Evolutionary conservation across 2,888 invertebrate species (phyloP), one percentile per base, ranked within the genome.

Genomic region (Brachypterus glaber): DNA sequence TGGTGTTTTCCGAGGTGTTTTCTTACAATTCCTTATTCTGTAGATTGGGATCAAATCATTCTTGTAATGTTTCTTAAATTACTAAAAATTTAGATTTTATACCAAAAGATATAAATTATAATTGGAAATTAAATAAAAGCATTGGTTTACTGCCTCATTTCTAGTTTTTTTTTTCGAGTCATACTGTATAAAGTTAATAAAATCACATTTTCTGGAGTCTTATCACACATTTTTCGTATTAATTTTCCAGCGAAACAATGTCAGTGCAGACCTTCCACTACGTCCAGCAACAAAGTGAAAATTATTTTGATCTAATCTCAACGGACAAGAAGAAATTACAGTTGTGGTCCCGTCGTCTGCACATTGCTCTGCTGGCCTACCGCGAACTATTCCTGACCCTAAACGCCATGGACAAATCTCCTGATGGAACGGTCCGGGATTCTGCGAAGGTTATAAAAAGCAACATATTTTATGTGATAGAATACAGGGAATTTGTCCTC

Each of bases 211-310:
- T n/a, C n/a, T n/a, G n/a, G n/a, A n/a, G n/a, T n/a, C n/a, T n/a
- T n/a, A n/a, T n/a, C n/a, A n/a, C n/a, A n/a, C n/a, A n/a, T n/a
- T n/a, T n/a, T n/a, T n/a, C n/a, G n/a, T n/a, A n/a, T n/a, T n/a
- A n/a, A 15, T 46, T 50, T 72, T 73, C 53, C 63, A 92, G 91
- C 63, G 95, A 96, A 69, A 95, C 96, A 2, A 77, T 96, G 74
- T 86, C 90, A 12, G 79, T 90, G 3, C 79, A 84, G 45, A 81
- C 85, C 54, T 96, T 97, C 66, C 92, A 97, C 68, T 89, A 89
- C 66, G 84, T 95, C 41, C 93, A 96, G 65, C 86, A 88, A 52
- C 85, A 92, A 67, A 76, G 95, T 72, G 90, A 91, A 57, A 77
- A 75, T 45, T 87, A 82, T 59, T 77, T 77, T 58, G 90, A 90